These are phyloP conservation scores for Melinaea marsaeus DNA, from an alignment of 2,888 invertebrate species.

Conservation along the genomic window DNA sequence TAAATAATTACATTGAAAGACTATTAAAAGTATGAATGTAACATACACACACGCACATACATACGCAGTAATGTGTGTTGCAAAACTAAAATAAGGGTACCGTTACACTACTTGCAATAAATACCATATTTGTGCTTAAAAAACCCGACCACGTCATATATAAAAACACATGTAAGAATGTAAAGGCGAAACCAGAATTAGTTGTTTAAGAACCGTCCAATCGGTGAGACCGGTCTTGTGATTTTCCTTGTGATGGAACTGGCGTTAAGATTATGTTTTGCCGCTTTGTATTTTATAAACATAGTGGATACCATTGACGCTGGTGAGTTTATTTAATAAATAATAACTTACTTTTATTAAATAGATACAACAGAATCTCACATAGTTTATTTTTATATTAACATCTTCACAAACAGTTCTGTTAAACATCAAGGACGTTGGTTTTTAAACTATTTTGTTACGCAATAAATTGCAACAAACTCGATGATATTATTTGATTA, in stretches of 20 bases:
- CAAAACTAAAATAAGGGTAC: too few species aligned
- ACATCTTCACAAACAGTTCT: neutral
- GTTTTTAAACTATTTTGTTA: neutral
- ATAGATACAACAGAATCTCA: too few species aligned
- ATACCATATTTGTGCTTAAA: too few species aligned
- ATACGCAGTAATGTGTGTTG: too few species aligned
- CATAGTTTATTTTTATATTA: too few species aligned
- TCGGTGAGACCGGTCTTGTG: constrained; percentile 15
- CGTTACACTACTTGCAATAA: too few species aligned
- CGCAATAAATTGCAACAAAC: too few species aligned
- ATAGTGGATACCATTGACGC: constrained; percentile 13
- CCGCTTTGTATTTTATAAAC: constrained; percentile 12
- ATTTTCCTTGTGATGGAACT: constrained; percentile 22
- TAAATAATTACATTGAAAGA: too few species aligned
- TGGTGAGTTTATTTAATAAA: constrained; percentile 17
- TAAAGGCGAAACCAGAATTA: constrained; percentile 11
- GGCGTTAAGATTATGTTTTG: constrained; percentile 7
- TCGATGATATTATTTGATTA: too few species aligned
- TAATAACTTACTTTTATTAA: neutral
- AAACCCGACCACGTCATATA: too few species aligned
- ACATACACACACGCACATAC: too few species aligned
- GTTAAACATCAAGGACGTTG: neutral
- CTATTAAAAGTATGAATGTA: too few species aligned
- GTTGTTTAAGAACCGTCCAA: constrained; percentile 9
- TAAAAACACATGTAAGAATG: neutral